Evolutionary conservation across 1,140 invertebrate species (phyloP).

Genomic region (Octopus sinensis): DNA sequence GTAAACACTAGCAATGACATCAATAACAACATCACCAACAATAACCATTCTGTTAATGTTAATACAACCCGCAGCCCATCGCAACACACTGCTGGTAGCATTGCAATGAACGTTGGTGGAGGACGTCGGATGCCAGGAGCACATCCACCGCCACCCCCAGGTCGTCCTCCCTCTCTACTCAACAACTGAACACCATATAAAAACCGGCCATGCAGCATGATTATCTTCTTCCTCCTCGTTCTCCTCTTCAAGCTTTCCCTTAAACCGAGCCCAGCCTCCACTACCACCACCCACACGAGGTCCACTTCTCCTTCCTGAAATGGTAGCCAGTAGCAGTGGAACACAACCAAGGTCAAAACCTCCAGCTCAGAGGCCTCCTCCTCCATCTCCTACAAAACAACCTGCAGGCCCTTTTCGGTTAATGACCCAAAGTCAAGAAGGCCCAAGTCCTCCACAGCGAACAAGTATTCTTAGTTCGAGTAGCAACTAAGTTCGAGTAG

Average conservation of each 20-base stretch:
- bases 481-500: background rate
- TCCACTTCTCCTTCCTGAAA: background rate
- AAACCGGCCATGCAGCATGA: background rate
- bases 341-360: background rate
- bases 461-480: background rate
- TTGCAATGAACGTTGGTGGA: background rate
- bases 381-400: background rate
- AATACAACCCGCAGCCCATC: background rate
- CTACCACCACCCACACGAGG: too few relatives aligned
- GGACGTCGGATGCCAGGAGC: background rate
- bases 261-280: background rate
- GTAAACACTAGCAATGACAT: background rate
- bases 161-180: background rate
- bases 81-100: background rate
- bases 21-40: conserved; percentile 5
- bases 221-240: background rate
- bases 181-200: background rate
- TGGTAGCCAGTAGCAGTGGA: background rate
- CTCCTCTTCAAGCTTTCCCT: background rate
- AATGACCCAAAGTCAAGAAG: background rate
- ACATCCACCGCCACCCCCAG: background rate
- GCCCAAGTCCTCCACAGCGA: background rate
- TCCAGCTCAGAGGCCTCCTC: background rate
- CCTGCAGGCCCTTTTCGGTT: background rate
- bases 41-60: background rate